phyloP scores from a whole-genome alignment of 2,113 vertebrate species.

The Phaethon lepturus region DNA sequence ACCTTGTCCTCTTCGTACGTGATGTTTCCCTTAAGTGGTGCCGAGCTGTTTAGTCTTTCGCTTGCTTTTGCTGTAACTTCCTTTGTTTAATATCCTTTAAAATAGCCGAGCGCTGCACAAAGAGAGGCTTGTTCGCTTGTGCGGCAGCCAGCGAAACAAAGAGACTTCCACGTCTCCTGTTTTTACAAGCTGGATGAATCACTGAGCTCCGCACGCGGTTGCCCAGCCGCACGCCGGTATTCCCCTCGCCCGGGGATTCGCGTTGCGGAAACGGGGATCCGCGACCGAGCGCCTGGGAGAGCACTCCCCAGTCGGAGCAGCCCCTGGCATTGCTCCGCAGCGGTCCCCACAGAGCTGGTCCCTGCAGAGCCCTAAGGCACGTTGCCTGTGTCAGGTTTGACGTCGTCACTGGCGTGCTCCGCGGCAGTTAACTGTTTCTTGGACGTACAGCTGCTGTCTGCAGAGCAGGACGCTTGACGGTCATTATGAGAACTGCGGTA shows the following conservation, averaged over 20 bases:
- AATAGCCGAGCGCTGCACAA: slow-evolving; percentile 64
- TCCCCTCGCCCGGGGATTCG: neutral
- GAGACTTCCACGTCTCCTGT: slow-evolving; percentile 58
- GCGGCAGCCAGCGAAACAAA: slow-evolving; percentile 64
- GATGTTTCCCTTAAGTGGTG: slow-evolving; percentile 71
- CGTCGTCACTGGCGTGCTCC: neutral
- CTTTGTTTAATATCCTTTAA: slow-evolving; percentile 77
- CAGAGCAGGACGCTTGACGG: neutral
- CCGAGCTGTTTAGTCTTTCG: slow-evolving; percentile 78
- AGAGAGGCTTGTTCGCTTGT: slow-evolving; percentile 56
- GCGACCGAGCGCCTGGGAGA: neutral
- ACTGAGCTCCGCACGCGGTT: neutral
- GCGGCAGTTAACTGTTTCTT: neutral
- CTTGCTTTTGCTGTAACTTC: slow-evolving; percentile 70
- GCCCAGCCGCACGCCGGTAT: neutral
- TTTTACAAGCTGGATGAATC: slow-evolving; percentile 54
- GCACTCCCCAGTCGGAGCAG: neutral
- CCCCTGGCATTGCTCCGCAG: neutral
- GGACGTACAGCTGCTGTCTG: neutral
- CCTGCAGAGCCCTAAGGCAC: neutral
- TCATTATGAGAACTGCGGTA: neutral
- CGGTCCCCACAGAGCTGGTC: neutral
- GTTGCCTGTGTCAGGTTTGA: neutral
- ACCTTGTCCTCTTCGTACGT: slow-evolving; percentile 42
- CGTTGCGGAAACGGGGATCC: neutral